Percentiles rank a stretch among this genome's conserved stretches.
Evolutionary conservation across 2,888 invertebrate species (phyloP).

Genomic region (Gerosis bhagava): DNA sequence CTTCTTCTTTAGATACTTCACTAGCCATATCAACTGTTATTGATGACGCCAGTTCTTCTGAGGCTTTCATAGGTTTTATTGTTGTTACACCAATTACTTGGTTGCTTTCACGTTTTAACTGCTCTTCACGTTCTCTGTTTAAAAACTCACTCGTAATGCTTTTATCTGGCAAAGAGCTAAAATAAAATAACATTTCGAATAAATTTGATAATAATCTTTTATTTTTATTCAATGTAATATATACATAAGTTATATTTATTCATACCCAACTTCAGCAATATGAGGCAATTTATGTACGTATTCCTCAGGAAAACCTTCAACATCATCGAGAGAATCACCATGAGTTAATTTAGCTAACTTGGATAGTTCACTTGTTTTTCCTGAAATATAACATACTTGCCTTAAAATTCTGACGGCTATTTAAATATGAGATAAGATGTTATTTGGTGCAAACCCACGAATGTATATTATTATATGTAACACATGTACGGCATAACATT

Average conservation of each 20-base stretch:
- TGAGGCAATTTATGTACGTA: constrained; percentile 73
- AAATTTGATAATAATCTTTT: too few species aligned
- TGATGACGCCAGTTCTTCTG: constrained; percentile 9
- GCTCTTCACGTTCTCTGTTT: constrained; percentile 62
- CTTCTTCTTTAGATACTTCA: constrained; percentile 7
- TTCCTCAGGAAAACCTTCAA: constrained; percentile 78
- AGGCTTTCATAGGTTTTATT: constrained; percentile 1
- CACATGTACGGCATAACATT: too few species aligned
- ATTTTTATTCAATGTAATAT: too few species aligned
- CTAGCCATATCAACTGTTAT: constrained; percentile 10
- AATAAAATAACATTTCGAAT: constrained; percentile 36
- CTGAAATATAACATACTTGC: too few species aligned
- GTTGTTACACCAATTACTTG: not conserved
- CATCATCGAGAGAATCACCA: constrained; percentile 77
- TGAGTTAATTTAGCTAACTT: constrained; percentile 64
- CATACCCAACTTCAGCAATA: constrained; percentile 74
- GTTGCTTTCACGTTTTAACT: constrained; percentile 55
- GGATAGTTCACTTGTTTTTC: constrained; percentile 49
- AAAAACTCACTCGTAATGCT: constrained; percentile 58
- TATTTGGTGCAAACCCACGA: too few species aligned
- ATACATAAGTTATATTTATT: too few species aligned
- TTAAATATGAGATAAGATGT: too few species aligned
- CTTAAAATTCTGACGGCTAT: too few species aligned
- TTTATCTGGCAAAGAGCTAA: constrained; percentile 52
- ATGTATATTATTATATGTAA: not conserved